Conservation (phyloP, 2,888 invertebrate genomes). For the Heliconius charithonia region DNA sequence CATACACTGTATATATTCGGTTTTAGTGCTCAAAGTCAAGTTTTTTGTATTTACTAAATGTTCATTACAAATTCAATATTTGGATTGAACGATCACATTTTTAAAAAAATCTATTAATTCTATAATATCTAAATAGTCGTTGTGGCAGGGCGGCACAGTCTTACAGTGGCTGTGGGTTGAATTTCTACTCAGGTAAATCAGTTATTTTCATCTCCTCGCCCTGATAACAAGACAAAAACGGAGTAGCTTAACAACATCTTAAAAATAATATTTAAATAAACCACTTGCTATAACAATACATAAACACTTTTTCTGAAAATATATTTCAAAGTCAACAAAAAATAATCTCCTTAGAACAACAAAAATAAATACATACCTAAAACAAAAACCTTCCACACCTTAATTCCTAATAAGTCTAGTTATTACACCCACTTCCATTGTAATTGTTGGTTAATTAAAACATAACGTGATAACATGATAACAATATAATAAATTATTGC, state of each 20-base stretch:
- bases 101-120: neutral
- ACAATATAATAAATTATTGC: conserved; percentile 32
- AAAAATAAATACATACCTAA: neutral
- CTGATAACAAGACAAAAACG: too few species aligned
- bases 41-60: conserved; percentile 2
- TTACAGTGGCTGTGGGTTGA: too few species aligned
- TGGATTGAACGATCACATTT: neutral
- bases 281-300: neutral
- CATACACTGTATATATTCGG: conserved; percentile 2
- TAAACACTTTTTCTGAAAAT: neutral
- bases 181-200: too few species aligned
- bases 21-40: neutral
- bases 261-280: too few species aligned
- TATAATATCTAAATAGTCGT: neutral
- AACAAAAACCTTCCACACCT: neutral
- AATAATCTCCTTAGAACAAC: neutral
- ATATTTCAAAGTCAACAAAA: neutral
- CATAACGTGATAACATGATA: conserved; percentile 25
- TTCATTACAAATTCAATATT: neutral
- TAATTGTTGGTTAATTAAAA: conserved; percentile 23
- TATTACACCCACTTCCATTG: conserved; percentile 4
- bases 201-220: too few species aligned
- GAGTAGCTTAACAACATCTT: too few species aligned
- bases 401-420: neutral
- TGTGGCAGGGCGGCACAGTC: too few species aligned